Evolutionary conservation across 2,797 vertebrate species (phyloP), one percentile per base, ranked within the genome.

Genomic region (Kryptolebias ocellatus): DNA sequence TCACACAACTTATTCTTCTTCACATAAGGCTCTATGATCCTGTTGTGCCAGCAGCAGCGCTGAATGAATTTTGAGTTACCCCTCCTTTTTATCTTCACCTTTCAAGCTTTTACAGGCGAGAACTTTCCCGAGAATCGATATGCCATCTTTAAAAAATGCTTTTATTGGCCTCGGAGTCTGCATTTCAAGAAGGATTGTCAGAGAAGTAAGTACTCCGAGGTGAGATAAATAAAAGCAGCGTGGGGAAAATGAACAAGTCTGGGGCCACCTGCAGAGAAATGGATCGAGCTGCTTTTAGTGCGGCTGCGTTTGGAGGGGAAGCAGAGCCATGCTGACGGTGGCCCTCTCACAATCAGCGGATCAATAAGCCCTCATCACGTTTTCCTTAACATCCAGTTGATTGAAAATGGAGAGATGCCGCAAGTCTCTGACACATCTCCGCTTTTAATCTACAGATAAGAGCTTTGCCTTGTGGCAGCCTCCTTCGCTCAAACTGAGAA

Each of bases 361-460:
- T 88, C 88, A 69, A 85, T 84, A 50, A 45, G 2, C 44, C 53
- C 64, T 65, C 34, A 42, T 12, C 17, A 1, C 17, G 60, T 34
- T 61, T 20, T 1, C 60, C 56, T 49, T 24, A 31, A 76, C 72
- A 14, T 50, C 54, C 34, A 4, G 31, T 56, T 67, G 64, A 70
- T 12, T 56, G 77, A 63, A 66, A 75, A 67, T 2, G 28, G 67
- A 68, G 59, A 57, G 60, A 64, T 52, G 53, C 70, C 37, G 68
- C 28, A 54, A 44, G 75, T 15, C 4, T 34, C 64, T 58, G 66
- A 65, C 56, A 51, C 64, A 54, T 80, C 17, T 20, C 54, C 34
- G 61, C 16, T 53, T 45, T 60, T 60, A 61, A 79, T 74, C 78
- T 73, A 62, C 57, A 63, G 78, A 74, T 67, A 74, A 73, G 72